Conservation (phyloP, 2,797 vertebrate species). For the Spondyliosoma cantharus region DNA sequence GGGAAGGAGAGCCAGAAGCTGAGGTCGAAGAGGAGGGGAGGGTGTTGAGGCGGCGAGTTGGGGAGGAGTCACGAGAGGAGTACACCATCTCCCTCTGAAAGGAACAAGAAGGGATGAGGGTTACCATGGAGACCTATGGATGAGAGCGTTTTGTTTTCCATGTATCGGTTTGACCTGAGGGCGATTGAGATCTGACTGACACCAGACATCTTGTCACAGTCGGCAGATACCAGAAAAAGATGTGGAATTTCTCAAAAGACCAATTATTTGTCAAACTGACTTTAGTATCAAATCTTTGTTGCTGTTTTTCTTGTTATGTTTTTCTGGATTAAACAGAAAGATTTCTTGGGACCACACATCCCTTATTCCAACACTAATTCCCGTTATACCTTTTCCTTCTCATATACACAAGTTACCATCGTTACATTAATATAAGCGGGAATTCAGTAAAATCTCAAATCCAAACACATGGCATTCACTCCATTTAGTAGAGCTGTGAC, state of each 20-base stretch:
- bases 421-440: background rate
- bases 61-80: constrained; percentile 95
- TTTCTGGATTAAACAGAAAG: background rate
- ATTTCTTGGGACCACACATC: background rate
- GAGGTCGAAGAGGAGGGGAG: constrained; percentile 90
- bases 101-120: constrained; percentile 33
- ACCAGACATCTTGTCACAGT: constrained; percentile 27
- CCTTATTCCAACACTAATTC: background rate
- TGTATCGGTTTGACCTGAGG: constrained; percentile 35
- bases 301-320: background rate
- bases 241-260: constrained; percentile 26
- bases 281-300: background rate
- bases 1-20: constrained; percentile 90
- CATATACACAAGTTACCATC: background rate
- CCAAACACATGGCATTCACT: constrained; percentile 1
- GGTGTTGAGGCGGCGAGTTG: constrained; percentile 95
- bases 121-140: constrained; percentile 67
- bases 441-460: constrained; percentile 3
- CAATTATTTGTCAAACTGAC: constrained; percentile 20
- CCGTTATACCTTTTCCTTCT: background rate
- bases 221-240: constrained; percentile 5
- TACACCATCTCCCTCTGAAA: constrained; percentile 97
- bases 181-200: constrained; percentile 16
- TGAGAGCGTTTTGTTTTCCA: constrained; percentile 25
- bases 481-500: background rate